Conservation (phyloP, 2,888 invertebrate species). For the Yponomeuta cagnagella region DNA sequence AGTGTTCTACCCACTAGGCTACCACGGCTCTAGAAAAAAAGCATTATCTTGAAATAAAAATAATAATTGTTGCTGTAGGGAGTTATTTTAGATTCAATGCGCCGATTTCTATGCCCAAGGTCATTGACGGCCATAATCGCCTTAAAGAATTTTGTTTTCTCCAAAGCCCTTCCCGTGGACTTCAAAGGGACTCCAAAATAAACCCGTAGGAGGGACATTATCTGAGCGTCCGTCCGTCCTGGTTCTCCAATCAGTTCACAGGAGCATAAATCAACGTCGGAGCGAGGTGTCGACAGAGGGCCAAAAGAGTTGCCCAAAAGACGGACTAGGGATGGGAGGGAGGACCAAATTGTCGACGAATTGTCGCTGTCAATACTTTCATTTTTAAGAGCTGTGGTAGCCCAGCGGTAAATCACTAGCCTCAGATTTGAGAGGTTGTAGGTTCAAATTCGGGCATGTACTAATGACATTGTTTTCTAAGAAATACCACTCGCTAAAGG, state of each 20-base stretch:
- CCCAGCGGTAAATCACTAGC: too few relatives aligned
- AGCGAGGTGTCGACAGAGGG: background rate
- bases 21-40: too few relatives aligned
- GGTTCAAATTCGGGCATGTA: too few relatives aligned
- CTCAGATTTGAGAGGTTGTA: too few relatives aligned
- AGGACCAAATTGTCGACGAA: background rate
- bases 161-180: background rate
- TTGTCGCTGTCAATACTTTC: background rate
- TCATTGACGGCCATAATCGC: background rate
- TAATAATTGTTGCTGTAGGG: too few relatives aligned
- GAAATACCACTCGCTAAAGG: too few relatives aligned
- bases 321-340: background rate
- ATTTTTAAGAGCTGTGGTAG: too few relatives aligned
- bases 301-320: background rate
- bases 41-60: too few relatives aligned
- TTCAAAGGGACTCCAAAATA: background rate
- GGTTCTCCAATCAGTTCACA: background rate
- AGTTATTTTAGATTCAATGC: too few relatives aligned
- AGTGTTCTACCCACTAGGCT: too few relatives aligned
- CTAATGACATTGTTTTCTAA: too few relatives aligned
- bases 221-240: background rate
- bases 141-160: background rate
- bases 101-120: background rate
- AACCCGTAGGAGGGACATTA: background rate
- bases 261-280: background rate